Percentiles rank a stretch among this genome's conserved stretches.
Evolutionary conservation across 53 echinoderm and acorn worm species (phyloP).

Genomic region (Mesocentrotus franciscanus): DNA sequence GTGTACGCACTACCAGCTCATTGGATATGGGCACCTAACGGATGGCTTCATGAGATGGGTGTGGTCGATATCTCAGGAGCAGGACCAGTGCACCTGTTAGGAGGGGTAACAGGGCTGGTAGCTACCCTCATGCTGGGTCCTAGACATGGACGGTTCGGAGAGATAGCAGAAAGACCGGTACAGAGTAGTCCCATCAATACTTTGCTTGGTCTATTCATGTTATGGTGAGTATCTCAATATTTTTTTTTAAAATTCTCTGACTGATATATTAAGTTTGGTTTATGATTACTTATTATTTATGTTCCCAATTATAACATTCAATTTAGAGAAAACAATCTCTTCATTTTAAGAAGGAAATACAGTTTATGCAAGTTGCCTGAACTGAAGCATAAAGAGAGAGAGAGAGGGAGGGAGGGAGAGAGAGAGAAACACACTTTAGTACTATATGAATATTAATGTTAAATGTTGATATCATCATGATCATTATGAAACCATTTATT

Average conservation of each 20-base stretch:
- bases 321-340: no score
- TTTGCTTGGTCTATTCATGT: constrained; percentile 90
- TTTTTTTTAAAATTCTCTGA: background rate
- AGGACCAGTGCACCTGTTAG: constrained; percentile 85
- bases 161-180: constrained; percentile 64
- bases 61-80: constrained; percentile 85
- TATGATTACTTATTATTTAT: no score
- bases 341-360: no score
- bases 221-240: constrained; percentile 76
- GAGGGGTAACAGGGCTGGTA: constrained; percentile 88
- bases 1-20: constrained; percentile 87
- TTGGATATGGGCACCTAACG: constrained; percentile 87
- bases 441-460: no score
- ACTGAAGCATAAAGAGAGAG: no score
- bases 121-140: constrained; percentile 92
- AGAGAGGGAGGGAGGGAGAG: no score
- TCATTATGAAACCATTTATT: no score
- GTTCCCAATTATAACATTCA: no score
- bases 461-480: no score
- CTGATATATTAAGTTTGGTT: background rate
- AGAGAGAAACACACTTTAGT: no score
- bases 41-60: constrained; percentile 82
- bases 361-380: no score
- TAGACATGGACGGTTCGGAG: constrained; percentile 78
- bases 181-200: constrained; percentile 90